Evolutionary conservation across 2,888 invertebrate genomes (phyloP), one percentile per base, ranked within the genome.

Genomic region (Heliconius charithonia): DNA sequence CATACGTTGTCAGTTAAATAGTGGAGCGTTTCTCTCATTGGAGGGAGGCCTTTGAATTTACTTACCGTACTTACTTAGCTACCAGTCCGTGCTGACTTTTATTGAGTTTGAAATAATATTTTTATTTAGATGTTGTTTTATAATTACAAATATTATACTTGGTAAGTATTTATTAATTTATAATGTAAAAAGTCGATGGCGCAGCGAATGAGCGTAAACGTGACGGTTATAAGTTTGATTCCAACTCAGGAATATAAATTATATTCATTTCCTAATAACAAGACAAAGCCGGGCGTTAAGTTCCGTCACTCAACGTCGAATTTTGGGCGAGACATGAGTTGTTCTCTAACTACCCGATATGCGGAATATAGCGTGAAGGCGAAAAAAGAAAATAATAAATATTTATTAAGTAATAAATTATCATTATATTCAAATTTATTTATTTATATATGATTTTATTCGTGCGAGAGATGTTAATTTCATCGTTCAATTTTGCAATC

Each of bases 1-100:
- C 82, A 81, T 80, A 79, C 22, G 12, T 67, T 79, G 45, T 71
- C 71, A 9, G 37, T 73, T 62, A 73, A 73, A 73, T 73, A 73
- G 59, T 51, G 2, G 25, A 41, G 45, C 41, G 72, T 56, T 65
- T 77, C 71, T 65, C 77, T 72, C 65, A 27, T 59, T 51, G 7
- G 22, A 51, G 22, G 51, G 19, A 51, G 19, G 51, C 51, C 19
- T 59, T 72, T 59, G 27, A 59, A 32, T 59, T 69, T 69, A 41
- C 16, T 67, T 37, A 67, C 19, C 3, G 12, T 22, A 56, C 56
- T 56, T 56, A 56, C 56, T 37, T 37, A 56, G 9, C 22, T 56
- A 22, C 19, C 9, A n/a, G 3, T 7, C 56, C 56, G 3, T 10
- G 10, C n/a, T 56, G 56, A 10, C n/a, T 56, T n/a, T 22, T 7